Percentiles rank a stretch among this genome's conserved stretches.
phyloP scores from a whole-genome alignment of 2,113 vertebrate species.

The Empidonax traillii region DNA sequence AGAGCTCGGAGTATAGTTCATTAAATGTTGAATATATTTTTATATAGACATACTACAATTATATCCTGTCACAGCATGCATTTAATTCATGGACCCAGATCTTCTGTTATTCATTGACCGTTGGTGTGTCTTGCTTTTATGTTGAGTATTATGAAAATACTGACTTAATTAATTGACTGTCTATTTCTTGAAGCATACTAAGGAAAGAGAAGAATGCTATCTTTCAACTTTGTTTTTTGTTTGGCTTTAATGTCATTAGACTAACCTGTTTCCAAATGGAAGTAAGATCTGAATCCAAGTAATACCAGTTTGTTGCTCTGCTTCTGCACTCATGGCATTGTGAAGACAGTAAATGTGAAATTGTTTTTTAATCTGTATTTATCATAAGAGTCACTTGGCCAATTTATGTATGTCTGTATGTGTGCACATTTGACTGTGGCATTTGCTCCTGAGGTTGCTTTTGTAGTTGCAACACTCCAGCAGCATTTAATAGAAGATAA shows the following conservation, averaged over 20 bases:
- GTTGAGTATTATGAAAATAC: background rate
- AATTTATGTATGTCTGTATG: background rate
- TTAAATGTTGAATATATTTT: slow-evolving; percentile 44
- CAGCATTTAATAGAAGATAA: background rate
- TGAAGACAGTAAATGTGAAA: background rate
- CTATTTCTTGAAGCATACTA: background rate
- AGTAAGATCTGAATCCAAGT: background rate
- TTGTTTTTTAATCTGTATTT: background rate
- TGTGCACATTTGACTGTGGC: background rate
- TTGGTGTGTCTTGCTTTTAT: background rate
- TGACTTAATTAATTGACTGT: background rate
- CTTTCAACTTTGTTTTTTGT: background rate
- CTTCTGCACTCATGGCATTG: background rate
- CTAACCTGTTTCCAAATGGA: background rate
- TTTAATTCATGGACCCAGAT: background rate
- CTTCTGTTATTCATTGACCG: background rate
- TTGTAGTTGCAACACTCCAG: background rate
- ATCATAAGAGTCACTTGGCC: background rate
- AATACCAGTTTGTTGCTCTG: background rate
- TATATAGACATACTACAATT: background rate
- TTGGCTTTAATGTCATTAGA: background rate
- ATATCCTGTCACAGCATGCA: background rate
- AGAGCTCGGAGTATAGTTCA: background rate
- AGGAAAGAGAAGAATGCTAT: background rate
- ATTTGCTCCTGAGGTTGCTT: background rate